Percentiles rank a stretch among this genome's conserved stretches.
Evolutionary conservation across 2,888 invertebrate genomes (phyloP).

Genomic region (Tridacna crocea): DNA sequence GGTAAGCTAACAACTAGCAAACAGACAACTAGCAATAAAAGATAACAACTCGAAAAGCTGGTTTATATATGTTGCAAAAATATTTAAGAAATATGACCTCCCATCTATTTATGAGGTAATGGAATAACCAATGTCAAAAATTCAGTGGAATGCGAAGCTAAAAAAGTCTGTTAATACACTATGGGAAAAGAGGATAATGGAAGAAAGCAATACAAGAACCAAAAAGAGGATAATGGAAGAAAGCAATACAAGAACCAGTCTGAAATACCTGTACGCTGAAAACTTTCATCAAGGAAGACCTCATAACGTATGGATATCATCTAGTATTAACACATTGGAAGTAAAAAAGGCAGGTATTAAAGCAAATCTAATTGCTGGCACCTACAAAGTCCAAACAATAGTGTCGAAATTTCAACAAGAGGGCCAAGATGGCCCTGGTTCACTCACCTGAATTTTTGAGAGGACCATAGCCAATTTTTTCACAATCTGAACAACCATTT

Average conservation of each 20-base stretch:
- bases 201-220: not conserved
- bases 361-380: too few species aligned
- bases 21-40: not conserved
- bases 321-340: not conserved
- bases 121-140: not conserved
- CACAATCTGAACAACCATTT: too few species aligned
- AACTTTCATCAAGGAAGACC: too few species aligned
- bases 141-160: too few species aligned
- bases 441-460: too few species aligned
- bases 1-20: not conserved
- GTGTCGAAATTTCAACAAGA: too few species aligned
- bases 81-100: not conserved
- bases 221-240: not conserved
- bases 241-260: not conserved
- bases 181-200: not conserved
- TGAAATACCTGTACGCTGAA: too few species aligned
- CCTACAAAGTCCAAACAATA: too few species aligned
- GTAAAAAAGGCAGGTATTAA: constrained; percentile 2
- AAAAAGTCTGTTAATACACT: too few species aligned
- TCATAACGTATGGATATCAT: not conserved
- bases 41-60: constrained; percentile 1
- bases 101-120: not conserved
- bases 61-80: not conserved
- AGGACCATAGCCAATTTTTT: too few species aligned
- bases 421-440: too few species aligned